Evolutionary conservation across 2,113 vertebrate genomes (phyloP).

Genomic region (Sakesphorus luctuosus): DNA sequence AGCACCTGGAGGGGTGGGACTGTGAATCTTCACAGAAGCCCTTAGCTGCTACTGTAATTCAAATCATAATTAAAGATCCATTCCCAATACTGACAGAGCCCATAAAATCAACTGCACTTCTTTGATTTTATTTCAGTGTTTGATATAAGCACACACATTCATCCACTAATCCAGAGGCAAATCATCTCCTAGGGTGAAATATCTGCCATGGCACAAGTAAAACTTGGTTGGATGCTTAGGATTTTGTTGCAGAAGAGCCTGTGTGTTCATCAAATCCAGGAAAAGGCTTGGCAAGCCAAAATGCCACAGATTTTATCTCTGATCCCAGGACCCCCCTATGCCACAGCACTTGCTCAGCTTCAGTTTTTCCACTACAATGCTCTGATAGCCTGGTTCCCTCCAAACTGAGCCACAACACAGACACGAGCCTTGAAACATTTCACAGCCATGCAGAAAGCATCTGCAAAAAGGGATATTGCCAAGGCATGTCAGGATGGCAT

Average conservation of each 20-base stretch:
- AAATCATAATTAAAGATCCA: constrained; percentile 40
- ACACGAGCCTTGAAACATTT: background rate
- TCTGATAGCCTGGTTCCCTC: background rate
- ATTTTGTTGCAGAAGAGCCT: background rate
- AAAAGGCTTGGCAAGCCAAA: background rate
- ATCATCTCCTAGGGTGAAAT: background rate
- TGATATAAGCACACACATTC: constrained; percentile 5
- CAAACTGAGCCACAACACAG: background rate
- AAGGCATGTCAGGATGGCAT: background rate
- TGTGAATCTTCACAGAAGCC: background rate
- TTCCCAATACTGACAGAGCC: background rate
- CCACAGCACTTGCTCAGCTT: background rate
- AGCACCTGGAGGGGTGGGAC: background rate
- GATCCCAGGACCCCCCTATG: background rate
- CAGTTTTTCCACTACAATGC: background rate
- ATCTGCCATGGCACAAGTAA: background rate
- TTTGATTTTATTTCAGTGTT: constrained; percentile 52
- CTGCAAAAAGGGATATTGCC: background rate
- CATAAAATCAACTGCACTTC: constrained; percentile 32
- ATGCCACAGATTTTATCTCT: background rate
- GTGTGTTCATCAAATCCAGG: background rate
- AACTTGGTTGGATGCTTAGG: background rate
- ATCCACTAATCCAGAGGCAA: background rate
- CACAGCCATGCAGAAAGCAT: background rate
- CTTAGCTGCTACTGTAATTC: background rate